Conservation (phyloP, 1,140 invertebrate genomes). For the Drosophila auraria region DNA sequence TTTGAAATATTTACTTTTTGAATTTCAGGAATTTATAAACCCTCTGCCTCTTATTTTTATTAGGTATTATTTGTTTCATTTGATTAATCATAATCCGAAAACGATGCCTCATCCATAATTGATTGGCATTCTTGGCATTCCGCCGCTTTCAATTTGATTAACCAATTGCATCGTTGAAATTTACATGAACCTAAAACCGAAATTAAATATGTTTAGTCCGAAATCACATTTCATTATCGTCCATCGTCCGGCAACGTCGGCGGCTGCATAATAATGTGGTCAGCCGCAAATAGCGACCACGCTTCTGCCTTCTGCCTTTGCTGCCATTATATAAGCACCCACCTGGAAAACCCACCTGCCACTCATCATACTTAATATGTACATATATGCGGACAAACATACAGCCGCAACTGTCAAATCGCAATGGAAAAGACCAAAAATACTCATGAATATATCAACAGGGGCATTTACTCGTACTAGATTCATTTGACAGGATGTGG, state of each 20-base stretch:
- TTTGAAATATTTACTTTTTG: too few species aligned
- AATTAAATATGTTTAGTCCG: conserved; percentile 54
- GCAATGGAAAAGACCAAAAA: conserved; percentile 26
- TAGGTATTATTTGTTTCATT: neutral
- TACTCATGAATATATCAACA: conserved; percentile 49
- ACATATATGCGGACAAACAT: neutral
- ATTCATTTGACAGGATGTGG: conserved; percentile 44
- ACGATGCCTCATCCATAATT: conserved; percentile 22
- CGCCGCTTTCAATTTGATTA: conserved; percentile 36
- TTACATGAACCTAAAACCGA: conserved; percentile 36
- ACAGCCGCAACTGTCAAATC: conserved; percentile 22
- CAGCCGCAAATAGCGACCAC: conserved; percentile 39
- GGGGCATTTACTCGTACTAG: conserved; percentile 26
- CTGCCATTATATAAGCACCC: conserved; percentile 19
- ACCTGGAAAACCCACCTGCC: conserved; percentile 1
- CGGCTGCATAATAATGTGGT: conserved; percentile 59
- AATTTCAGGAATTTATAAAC: too few species aligned
- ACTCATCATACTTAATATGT: neutral
- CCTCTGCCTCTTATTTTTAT: neutral
- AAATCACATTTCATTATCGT: conserved; percentile 59
- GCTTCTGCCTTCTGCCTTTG: neutral
- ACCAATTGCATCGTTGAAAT: conserved; percentile 44
- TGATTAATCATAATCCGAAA: neutral
- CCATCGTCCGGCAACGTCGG: conserved; percentile 10
- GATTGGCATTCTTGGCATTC: conserved; percentile 17